Percentiles rank a stretch among this genome's conserved stretches.
phyloP scores from a whole-genome alignment of 2,113 vertebrate species.

The Hydrochoerus hydrochaeris region DNA sequence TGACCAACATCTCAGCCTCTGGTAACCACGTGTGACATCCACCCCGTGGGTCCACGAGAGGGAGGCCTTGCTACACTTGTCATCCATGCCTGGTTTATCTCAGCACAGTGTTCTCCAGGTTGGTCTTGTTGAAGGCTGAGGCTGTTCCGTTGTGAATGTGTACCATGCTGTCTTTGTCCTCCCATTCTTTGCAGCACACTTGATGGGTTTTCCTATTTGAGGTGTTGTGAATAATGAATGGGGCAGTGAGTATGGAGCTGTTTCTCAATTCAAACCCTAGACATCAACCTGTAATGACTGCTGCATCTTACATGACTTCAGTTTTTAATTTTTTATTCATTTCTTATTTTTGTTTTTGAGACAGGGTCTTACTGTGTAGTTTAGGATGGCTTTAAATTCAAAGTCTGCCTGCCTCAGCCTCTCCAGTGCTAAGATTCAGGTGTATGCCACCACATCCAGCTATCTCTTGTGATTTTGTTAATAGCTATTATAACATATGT shows the following conservation, averaged over 20 bases:
- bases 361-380: not conserved
- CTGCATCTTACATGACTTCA: not conserved
- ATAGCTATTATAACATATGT: no score
- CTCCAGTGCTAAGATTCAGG: not conserved
- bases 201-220: not conserved
- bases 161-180: not conserved
- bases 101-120: not conserved
- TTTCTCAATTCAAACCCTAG: not conserved
- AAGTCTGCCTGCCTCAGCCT: not conserved
- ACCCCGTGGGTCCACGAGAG: not conserved
- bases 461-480: no score
- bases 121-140: not conserved
- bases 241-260: not conserved
- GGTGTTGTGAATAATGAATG: not conserved
- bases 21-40: no score
- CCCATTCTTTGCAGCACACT: not conserved
- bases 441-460: no score
- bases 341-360: not conserved
- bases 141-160: not conserved
- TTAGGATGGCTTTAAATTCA: not conserved
- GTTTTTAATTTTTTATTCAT: not conserved
- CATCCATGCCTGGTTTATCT: not conserved
- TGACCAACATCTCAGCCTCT: not conserved
- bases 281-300: not conserved
- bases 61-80: not conserved